A percentile compares a stretch with the other conserved stretches of the same genome.
phyloP scores from a whole-genome alignment of 1,140 invertebrate genomes.

The Dendrolimus punctatus region DNA sequence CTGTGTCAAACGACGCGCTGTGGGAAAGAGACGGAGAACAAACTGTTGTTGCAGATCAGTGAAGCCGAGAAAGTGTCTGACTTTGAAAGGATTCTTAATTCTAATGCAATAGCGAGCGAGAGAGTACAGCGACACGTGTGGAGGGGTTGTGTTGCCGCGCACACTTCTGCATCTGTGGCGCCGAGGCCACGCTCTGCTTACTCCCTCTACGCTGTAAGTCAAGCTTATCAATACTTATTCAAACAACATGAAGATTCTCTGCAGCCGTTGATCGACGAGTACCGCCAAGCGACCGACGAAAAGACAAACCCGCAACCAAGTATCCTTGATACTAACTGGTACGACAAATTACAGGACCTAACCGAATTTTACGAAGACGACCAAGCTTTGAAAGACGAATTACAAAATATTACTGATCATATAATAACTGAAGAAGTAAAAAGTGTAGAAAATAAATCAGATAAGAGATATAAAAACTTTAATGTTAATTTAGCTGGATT shows the following conservation, averaged over 20 bases:
- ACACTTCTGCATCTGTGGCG: constrained; percentile 36
- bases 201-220: constrained; percentile 56
- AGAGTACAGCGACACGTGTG: constrained; percentile 51
- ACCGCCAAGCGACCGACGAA: constrained; percentile 33
- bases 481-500: constrained; percentile 63
- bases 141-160: constrained; percentile 35
- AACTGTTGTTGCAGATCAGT: constrained; percentile 65
- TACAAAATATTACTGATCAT: constrained; percentile 47
- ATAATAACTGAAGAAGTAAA: constrained; percentile 43
- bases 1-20: constrained; percentile 47
- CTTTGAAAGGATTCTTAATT: constrained; percentile 73
- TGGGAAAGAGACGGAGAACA: constrained; percentile 64
- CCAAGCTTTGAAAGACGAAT: constrained; percentile 38
- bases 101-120: constrained; percentile 68
- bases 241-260: constrained; percentile 61
- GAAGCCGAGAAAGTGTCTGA: constrained; percentile 70
- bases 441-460: constrained; percentile 19
- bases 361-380: constrained; percentile 67
- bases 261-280: constrained; percentile 45
- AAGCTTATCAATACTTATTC: constrained; percentile 61
- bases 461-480: constrained; percentile 43
- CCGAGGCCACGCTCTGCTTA: constrained; percentile 57
- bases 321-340: constrained; percentile 45
- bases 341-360: constrained; percentile 57
- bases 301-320: constrained; percentile 26